Conservation (phyloP, 2,113 vertebrate species). For the Ageneiosus marmoratus region DNA sequence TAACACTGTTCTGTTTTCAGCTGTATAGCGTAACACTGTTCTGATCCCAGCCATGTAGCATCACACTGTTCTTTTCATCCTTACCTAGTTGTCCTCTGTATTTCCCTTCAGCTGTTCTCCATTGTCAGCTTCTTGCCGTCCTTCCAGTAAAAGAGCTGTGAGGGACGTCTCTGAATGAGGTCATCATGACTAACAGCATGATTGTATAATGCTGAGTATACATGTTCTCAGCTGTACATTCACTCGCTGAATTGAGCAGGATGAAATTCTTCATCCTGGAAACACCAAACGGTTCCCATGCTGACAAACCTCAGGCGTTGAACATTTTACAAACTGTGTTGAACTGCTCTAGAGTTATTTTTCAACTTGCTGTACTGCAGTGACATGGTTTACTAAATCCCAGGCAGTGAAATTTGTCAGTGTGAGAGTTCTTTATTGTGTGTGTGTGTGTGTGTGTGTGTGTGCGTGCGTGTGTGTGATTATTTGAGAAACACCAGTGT, state of each 20-base stretch:
- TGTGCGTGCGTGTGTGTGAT: neutral
- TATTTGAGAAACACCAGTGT: neutral
- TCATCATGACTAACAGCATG: neutral
- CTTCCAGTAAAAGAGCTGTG: neutral
- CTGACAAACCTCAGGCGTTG: neutral
- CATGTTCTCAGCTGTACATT: neutral
- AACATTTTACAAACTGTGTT: neutral
- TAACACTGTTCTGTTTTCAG: neutral
- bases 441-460: neutral
- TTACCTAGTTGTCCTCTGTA: no score
- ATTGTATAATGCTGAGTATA: neutral
- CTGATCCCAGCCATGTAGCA: neutral
- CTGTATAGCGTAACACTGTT: neutral
- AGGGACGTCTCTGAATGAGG: slow-evolving; percentile 10
- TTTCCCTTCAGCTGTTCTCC: neutral
- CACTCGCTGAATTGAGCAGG: neutral
- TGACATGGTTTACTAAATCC: neutral
- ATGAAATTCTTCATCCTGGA: neutral
- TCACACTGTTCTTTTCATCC: neutral
- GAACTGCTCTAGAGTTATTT: neutral
- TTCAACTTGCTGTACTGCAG: neutral
- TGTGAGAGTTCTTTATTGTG: neutral
- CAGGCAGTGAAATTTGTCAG: neutral
- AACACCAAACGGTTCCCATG: neutral
- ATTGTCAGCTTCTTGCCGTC: neutral